Evolutionary conservation across 2,888 invertebrate species (phyloP).

Genomic region (Leptogaster cylindrica): DNA sequence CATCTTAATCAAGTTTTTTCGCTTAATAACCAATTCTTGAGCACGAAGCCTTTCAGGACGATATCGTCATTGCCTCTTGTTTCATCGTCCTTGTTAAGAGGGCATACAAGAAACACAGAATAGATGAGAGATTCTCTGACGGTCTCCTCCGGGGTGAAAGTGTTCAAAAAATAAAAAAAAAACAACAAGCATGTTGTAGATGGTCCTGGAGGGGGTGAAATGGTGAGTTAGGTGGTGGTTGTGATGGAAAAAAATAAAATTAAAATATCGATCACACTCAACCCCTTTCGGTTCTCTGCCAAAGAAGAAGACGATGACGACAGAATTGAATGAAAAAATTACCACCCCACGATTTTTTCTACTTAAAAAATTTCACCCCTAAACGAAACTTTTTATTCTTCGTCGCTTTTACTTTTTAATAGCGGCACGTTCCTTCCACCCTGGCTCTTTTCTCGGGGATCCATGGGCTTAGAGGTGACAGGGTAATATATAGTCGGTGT

Average conservation of each 20-base stretch:
- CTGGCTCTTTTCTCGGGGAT: conserved; percentile 6
- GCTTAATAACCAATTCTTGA: conserved; percentile 44
- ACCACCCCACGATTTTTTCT: conserved; percentile 46
- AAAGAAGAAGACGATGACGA: conserved; percentile 30
- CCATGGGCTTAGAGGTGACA: conserved; percentile 2
- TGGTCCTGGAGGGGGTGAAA: background rate
- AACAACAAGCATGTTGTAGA: background rate
- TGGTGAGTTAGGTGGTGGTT: background rate
- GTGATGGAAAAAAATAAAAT: conserved; percentile 52
- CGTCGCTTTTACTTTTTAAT: conserved; percentile 46
- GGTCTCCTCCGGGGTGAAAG: conserved; percentile 7
- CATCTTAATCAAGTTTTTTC: conserved; percentile 40
- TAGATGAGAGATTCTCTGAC: conserved; percentile 1
- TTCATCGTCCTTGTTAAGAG: conserved; percentile 3
- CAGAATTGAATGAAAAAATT: conserved; percentile 36
- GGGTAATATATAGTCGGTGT: conserved; percentile 20
- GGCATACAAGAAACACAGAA: conserved; percentile 3
- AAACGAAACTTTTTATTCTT: conserved; percentile 38
- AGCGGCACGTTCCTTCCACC: conserved; percentile 41
- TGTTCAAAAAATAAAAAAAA: conserved; percentile 23
- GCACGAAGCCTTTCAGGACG: conserved; percentile 40
- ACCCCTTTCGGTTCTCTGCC: conserved; percentile 53
- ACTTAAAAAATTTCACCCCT: conserved; percentile 47
- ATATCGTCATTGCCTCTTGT: background rate
- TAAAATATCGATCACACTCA: conserved; percentile 60